phyloP scores from a whole-genome alignment of 1,140 invertebrate genomes.

The Teleopsis dalmanni region DNA sequence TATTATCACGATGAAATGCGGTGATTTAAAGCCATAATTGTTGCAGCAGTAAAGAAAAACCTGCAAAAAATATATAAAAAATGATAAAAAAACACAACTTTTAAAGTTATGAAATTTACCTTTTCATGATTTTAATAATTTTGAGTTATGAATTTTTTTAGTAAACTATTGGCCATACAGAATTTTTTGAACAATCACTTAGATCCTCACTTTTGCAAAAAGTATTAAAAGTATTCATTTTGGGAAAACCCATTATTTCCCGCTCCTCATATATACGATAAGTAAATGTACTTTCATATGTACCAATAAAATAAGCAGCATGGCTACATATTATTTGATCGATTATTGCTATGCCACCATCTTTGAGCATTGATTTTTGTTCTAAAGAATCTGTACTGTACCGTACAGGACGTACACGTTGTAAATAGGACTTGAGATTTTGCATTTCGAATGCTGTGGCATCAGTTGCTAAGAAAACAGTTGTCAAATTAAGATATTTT shows the following conservation, averaged over 20 bases:
- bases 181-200: conserved; percentile 43
- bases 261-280: conserved; percentile 95
- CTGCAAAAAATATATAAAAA: too few species aligned
- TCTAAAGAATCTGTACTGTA: conserved; percentile 31
- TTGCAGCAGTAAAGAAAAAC: too few species aligned
- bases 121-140: too few species aligned
- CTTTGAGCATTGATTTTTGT: conserved; percentile 53
- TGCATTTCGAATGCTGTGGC: conserved; percentile 46
- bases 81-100: too few species aligned
- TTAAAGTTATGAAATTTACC: too few species aligned
- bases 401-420: conserved; percentile 24
- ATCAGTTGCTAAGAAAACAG: conserved; percentile 77
- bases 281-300: conserved; percentile 90
- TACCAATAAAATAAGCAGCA: conserved; percentile 80
- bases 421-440: conserved; percentile 34
- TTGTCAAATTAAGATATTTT: conserved; percentile 52
- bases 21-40: too few species aligned
- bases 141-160: too few species aligned
- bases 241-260: conserved; percentile 82
- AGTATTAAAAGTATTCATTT: conserved; percentile 78
- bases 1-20: too few species aligned
- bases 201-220: conserved; percentile 59
- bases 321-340: conserved; percentile 94
- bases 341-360: conserved; percentile 87
- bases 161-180: conserved; percentile 47